A percentile compares a stretch with the other conserved stretches of the same genome.
These are phyloP conservation scores for Piaya cayana DNA, from an alignment of 2,113 vertebrate genomes.

Conservation along the genomic window DNA sequence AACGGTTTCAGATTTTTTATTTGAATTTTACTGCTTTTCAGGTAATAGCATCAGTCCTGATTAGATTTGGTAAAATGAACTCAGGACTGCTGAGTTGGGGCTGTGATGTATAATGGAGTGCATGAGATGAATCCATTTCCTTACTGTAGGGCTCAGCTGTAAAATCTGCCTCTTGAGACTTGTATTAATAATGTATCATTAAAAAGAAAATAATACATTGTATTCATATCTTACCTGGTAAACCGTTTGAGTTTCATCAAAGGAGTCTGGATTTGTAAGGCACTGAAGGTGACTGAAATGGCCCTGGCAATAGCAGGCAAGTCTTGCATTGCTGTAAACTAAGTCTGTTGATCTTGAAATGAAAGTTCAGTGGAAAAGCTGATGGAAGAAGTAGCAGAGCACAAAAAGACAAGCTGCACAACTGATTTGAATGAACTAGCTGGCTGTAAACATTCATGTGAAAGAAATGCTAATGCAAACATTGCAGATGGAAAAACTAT, in stretches of 20 bases:
- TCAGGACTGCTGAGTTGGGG: background rate
- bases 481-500: background rate
- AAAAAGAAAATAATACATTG: background rate
- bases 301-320: background rate
- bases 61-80: constrained; percentile 6
- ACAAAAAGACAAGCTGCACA: constrained; percentile 30
- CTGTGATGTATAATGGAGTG: background rate
- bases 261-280: background rate
- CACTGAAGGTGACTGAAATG: background rate
- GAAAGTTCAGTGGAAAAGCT: constrained; percentile 37
- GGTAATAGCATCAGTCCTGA: background rate
- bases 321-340: background rate
- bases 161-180: background rate
- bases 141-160: background rate
- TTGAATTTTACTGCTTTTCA: constrained; percentile 5
- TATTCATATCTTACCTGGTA: background rate
- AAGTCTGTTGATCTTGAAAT: constrained; percentile 40
- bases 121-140: background rate
- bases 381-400: constrained; percentile 44
- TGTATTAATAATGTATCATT: background rate
- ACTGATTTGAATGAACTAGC: background rate
- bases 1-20: background rate
- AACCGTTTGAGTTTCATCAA: background rate
- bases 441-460: constrained; percentile 14
- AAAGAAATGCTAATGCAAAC: constrained; percentile 35